phyloP scores from a whole-genome alignment of 2,888 invertebrate genomes.

The Zygaena filipendulae region DNA sequence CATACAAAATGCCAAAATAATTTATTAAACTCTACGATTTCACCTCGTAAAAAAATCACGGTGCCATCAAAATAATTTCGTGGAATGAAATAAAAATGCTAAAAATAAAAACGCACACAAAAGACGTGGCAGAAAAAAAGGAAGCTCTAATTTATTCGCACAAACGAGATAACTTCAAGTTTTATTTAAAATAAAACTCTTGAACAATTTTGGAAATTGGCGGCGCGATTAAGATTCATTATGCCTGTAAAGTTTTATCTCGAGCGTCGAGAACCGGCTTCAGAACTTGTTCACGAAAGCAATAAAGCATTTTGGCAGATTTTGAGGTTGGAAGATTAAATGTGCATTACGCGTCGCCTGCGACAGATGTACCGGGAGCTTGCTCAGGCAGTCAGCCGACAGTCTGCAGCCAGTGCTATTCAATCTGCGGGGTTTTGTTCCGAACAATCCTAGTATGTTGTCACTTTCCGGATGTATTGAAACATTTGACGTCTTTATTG shows the following conservation, averaged over 20 bases:
- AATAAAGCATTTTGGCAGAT: slow-evolving; percentile 66
- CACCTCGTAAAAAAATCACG: too few species aligned
- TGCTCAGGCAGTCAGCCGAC: slow-evolving; percentile 5
- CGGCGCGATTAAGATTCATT: slow-evolving; percentile 63
- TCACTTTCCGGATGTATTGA: slow-evolving; percentile 21
- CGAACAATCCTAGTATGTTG: slow-evolving; percentile 15
- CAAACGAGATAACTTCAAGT: slow-evolving; percentile 49
- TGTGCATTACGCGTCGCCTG: slow-evolving; percentile 50
- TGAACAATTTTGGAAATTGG: slow-evolving; percentile 58
- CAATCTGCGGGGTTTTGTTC: slow-evolving; percentile 22
- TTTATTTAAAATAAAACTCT: slow-evolving; percentile 56
- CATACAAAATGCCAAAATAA: too few species aligned
- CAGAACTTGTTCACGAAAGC: slow-evolving; percentile 48
- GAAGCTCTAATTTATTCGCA: slow-evolving; percentile 2
- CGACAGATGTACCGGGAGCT: slow-evolving; percentile 40
- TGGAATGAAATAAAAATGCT: background rate
- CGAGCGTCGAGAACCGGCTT: slow-evolving; percentile 34
- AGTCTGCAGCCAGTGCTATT: slow-evolving; percentile 9
- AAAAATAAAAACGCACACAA: background rate
- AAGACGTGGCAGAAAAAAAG: slow-evolving; percentile 2
- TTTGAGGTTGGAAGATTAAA: slow-evolving; percentile 57
- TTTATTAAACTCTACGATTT: too few species aligned
- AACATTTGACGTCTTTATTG: slow-evolving; percentile 24
- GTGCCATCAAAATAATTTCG: background rate
- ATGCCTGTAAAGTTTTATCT: slow-evolving; percentile 65